phyloP scores from a whole-genome alignment of 2,113 vertebrate species.

The Nibea coibor region DNA sequence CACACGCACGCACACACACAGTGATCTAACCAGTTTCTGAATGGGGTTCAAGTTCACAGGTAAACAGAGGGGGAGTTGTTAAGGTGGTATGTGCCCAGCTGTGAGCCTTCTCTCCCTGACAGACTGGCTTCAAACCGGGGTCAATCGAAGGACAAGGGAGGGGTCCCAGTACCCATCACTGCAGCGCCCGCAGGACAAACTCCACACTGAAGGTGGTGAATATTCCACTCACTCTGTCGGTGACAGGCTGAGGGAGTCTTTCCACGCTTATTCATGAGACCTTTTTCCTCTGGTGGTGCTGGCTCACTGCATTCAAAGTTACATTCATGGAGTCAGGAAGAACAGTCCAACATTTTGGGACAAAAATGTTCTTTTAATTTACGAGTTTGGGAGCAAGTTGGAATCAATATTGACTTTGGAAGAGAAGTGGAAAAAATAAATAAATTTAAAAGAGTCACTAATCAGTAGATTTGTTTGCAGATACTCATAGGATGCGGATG shows the following conservation, averaged over 20 bases:
- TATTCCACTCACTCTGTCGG: slow-evolving; percentile 11
- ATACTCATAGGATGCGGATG: neutral
- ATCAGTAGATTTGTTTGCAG: neutral
- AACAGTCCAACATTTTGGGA: neutral
- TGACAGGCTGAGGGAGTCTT: slow-evolving; percentile 25
- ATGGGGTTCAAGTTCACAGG: slow-evolving; percentile 75
- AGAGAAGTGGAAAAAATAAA: neutral
- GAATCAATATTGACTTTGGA: too few relatives aligned
- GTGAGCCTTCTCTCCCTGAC: slow-evolving; percentile 25
- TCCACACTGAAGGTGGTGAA: slow-evolving; percentile 18
- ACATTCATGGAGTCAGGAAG: slow-evolving; percentile 2
- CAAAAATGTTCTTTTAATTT: neutral
- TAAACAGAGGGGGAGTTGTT: slow-evolving; percentile 23
- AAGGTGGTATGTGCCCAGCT: slow-evolving; percentile 45
- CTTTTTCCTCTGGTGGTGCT: neutral
- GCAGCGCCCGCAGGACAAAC: slow-evolving; percentile 7
- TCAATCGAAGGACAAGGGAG: slow-evolving; percentile 35
- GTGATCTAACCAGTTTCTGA: slow-evolving; percentile 56
- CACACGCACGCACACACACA: slow-evolving; percentile 2
- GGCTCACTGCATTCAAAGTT: neutral
- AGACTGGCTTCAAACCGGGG: slow-evolving; percentile 37
- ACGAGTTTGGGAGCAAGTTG: too few relatives aligned
- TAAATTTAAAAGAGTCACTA: neutral
- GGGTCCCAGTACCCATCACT: slow-evolving; percentile 9
- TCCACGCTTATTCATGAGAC: slow-evolving; percentile 18